These are phyloP conservation scores for Siphamia tubifer DNA, from an alignment of 2,113 vertebrate genomes.

Conservation along the genomic window DNA sequence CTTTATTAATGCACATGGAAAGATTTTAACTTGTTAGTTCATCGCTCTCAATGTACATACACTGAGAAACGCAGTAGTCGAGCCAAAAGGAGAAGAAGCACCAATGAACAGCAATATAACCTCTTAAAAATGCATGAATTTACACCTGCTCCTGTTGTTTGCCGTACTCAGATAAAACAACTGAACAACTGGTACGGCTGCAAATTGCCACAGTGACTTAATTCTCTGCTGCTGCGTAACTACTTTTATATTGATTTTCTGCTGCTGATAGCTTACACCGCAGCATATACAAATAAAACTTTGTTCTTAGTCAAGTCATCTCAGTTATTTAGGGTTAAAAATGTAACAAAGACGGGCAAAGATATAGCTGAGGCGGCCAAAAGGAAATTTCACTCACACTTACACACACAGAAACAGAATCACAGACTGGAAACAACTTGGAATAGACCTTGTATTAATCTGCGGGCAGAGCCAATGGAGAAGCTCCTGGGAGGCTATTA, in stretches of 20 bases:
- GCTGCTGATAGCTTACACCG: not conserved
- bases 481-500: slow-evolving; percentile 65
- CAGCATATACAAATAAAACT: not conserved
- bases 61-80: too few species aligned
- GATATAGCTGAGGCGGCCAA: slow-evolving; percentile 17
- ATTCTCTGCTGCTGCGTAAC: not conserved
- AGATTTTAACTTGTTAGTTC: too few species aligned
- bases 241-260: not conserved
- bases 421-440: slow-evolving; percentile 35
- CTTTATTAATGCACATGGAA: too few species aligned
- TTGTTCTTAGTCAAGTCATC: not conserved
- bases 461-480: slow-evolving; percentile 38
- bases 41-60: too few species aligned
- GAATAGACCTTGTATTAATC: slow-evolving; percentile 50
- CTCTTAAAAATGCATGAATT: too few species aligned
- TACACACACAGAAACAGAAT: slow-evolving; percentile 1
- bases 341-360: slow-evolving; percentile 9
- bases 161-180: too few species aligned
- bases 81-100: too few species aligned
- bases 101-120: too few species aligned
- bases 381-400: slow-evolving; percentile 14
- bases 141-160: too few species aligned
- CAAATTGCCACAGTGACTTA: not conserved
- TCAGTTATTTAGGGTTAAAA: slow-evolving; percentile 1
- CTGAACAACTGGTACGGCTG: too few species aligned